Evolutionary conservation across 2,113 vertebrate genomes (phyloP), one percentile per base, ranked within the genome.

Genomic region (Pygathrix nemaeus): DNA sequence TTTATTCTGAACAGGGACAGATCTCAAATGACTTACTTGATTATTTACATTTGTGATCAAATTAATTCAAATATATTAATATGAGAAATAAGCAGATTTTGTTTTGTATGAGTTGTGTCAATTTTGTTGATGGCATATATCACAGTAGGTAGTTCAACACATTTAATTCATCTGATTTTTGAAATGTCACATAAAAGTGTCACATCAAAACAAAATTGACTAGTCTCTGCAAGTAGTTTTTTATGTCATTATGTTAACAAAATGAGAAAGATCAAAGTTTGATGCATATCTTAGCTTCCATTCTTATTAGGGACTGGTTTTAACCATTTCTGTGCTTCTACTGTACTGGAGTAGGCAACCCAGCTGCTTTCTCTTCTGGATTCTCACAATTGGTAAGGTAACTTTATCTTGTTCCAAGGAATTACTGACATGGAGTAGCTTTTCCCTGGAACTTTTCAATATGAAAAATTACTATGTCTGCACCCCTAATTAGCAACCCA

Each of bases 31-130:
- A 81, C 7, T 57, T 75, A 84, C 1, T 35, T 38, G 48, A 57
- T 20, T 84, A 90, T 88, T 97, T 98, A 80, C 55, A 92, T 72
- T 66, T 66, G 27, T 61, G 35, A 52, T 79, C 12, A 86, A 92
- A 75, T 83, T 3, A 87, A 78, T 82, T 70, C 88, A 97, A 70
- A 86, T 73, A 55, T 89, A 27, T 92, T 82, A 90, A 45, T 79
- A 93, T 72, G 9, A 10, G 6, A 79, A 93, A 81, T 50, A 92
- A 55, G 1, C 38, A 25, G 16, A 21, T 5, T 95, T 70, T 89
- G 1, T 75, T 93, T 94, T 93, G 75, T 59, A 48, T 52, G 30
- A 48, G 14, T 72, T 79, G 20, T 93, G 50, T 81, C 76, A 90
- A 2, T 85, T 96, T 84, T 86, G 20, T 79, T 90, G 66, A 93